Percentiles rank a stretch among this genome's conserved stretches.
Evolutionary conservation across 2,113 vertebrate genomes (phyloP).

Genomic region (Thalassarche chlororhynchos): DNA sequence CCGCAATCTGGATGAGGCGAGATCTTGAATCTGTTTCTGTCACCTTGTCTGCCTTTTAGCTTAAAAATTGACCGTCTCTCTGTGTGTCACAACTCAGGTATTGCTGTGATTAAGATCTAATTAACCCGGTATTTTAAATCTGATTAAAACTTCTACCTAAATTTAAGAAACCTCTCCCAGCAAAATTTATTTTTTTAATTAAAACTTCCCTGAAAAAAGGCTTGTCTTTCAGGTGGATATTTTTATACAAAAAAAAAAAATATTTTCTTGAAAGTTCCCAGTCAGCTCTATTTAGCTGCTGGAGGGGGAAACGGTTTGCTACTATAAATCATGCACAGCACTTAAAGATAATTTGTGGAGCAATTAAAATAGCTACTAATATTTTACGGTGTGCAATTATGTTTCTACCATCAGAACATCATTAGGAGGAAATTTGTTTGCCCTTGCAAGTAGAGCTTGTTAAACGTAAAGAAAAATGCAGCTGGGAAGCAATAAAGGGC

Average conservation of each 20-base stretch:
- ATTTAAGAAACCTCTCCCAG: not conserved
- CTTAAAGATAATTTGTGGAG: constrained; percentile 41
- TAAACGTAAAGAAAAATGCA: constrained; percentile 31
- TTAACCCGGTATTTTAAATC: not conserved
- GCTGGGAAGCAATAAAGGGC: not conserved
- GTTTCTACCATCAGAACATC: constrained; percentile 40
- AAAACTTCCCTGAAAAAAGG: not conserved
- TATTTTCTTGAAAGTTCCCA: not conserved
- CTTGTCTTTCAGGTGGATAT: not conserved
- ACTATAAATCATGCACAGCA: not conserved
- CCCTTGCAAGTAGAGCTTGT: constrained; percentile 23
- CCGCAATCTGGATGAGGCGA: not conserved
- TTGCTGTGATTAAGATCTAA: not conserved
- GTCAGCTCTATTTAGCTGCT: not conserved
- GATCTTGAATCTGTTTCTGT: not conserved
- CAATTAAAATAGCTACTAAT: constrained; percentile 52
- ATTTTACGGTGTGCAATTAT: constrained; percentile 47
- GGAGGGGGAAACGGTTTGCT: not conserved
- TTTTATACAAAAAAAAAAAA: not conserved
- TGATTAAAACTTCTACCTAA: not conserved
- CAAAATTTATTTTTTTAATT: not conserved
- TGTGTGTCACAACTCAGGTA: not conserved
- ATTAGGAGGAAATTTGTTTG: constrained; percentile 49
- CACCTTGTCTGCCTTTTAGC: not conserved
- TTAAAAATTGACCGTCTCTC: not conserved